Base-by-base conservation (phyloP, 2,888 invertebrate genomes). In the Ethmia dodecea region DNA sequence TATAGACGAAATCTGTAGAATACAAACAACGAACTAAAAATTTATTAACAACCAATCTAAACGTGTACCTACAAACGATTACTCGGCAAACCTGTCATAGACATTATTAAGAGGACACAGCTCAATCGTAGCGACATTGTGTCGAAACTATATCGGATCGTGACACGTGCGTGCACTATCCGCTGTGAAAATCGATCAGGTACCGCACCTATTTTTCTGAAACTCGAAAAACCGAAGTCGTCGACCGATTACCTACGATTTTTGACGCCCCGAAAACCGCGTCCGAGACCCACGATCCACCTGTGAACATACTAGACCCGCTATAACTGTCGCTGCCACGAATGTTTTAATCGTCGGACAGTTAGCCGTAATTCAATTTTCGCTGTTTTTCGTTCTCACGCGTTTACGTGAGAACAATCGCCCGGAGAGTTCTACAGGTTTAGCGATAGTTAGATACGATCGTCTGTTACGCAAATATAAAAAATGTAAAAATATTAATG, bases 81-180 rank as follows among this genome's bases (percentile, higher is more conserved):
- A n/a, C n/a, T 55, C 48, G 43, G 48, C 58, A 63, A 66, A 61
- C 58, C 59, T 60, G 60, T 56, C 55, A 45, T 49, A 37, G 40
- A 29, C n/a, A n/a, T n/a, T n/a, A n/a, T 28, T 31, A 43, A 49
- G 45, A 43, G 37, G 45, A 42, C 47, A 60, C 54, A 59, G 43
- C 60, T 64, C 58, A 66, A 66, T 68, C 52, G n/a, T 52, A 38
- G 37, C 38, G 42, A 61, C 56, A 58, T 61, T 74, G 71, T 70
- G 59, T 64, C 77, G 42, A 77, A 76, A 68, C 41, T 38, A 33
- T 43, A 49, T 55, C 60, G 41, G 37, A 49, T 45, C 45, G 40
- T 6, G 65, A 68, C 84, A 79, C 84, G 84, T 79, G 84, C 84
- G 81, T 84, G 77, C 62, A 62, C 75, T 79, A 83, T 80, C 64